These are phyloP conservation scores for Rhopalosiphum nymphaeae DNA, from an alignment of 2,888 invertebrate genomes.

Conservation along the genomic window DNA sequence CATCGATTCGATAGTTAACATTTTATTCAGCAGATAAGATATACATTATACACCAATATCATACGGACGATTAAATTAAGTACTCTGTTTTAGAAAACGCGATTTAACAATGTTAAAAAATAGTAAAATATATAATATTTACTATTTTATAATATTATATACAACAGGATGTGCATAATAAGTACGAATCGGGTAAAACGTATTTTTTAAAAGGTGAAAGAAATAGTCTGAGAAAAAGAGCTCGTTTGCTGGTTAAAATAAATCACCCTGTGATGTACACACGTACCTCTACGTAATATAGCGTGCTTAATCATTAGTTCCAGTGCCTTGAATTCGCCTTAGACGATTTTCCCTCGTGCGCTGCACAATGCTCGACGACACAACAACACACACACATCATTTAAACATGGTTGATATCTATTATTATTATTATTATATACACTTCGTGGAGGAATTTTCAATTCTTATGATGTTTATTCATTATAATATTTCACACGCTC, in stretches of 20 bases:
- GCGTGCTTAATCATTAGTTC: slow-evolving; percentile 40
- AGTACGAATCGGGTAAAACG: background rate
- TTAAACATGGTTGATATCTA: background rate
- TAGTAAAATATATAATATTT: background rate
- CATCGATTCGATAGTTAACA: background rate
- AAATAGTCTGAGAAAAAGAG: background rate
- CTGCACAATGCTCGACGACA: background rate
- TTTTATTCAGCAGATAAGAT: background rate
- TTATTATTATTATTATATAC: slow-evolving; percentile 1
- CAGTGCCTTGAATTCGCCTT: slow-evolving; percentile 18
- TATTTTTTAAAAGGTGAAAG: background rate
- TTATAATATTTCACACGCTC: background rate
- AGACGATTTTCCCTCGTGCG: background rate
- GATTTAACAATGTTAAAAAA: background rate
- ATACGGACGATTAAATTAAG: background rate
- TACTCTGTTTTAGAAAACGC: background rate
- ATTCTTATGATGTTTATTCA: background rate
- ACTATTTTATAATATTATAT: background rate
- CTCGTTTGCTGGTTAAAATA: background rate
- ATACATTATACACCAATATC: background rate
- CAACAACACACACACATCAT: background rate
- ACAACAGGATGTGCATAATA: background rate
- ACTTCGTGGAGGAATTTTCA: background rate
- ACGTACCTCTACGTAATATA: background rate
- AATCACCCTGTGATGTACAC: background rate